A percentile compares a stretch with the other conserved stretches of the same genome.
Evolutionary conservation across 1,140 invertebrate species (phyloP).

Genomic region (Vollenhovia emeryi): DNA sequence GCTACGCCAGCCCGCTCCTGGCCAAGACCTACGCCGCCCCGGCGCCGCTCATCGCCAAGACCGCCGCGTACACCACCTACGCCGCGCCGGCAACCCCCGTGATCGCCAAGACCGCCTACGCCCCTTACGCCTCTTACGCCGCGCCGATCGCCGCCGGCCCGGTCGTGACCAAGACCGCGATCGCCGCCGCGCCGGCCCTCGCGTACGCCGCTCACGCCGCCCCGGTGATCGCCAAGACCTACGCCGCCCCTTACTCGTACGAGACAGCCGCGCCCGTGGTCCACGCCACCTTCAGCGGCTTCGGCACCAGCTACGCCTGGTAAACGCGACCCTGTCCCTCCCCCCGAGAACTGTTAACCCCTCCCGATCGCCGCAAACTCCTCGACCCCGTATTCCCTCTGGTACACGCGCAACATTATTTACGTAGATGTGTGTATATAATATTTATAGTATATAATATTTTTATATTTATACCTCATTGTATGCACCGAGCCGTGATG

Average conservation of each 20-base stretch:
- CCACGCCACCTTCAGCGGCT: conserved; percentile 83
- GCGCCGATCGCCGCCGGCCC: conserved; percentile 79
- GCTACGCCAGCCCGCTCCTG: conserved; percentile 46
- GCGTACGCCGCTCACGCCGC: conserved; percentile 69
- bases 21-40: conserved; percentile 75
- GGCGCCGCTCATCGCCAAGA: conserved; percentile 72
- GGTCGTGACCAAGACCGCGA: conserved; percentile 18
- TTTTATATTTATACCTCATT: conserved; percentile 43
- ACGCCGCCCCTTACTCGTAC: conserved; percentile 50
- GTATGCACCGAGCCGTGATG: too few species aligned
- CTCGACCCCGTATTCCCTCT: not conserved
- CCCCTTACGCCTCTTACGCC: conserved; percentile 31
- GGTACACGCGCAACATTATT: conserved; percentile 3
- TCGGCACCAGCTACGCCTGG: conserved; percentile 84
- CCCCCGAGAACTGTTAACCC: not conserved
- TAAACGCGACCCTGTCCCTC: too few species aligned
- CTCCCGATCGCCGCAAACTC: not conserved
- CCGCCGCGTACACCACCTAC: conserved; percentile 65
- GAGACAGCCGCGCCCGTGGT: conserved; percentile 47
- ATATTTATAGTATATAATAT: conserved; percentile 39
- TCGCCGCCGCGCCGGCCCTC: conserved; percentile 65
- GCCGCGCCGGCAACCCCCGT: conserved; percentile 60
- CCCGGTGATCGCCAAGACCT: conserved; percentile 57
- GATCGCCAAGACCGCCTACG: conserved; percentile 31
- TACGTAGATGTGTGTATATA: conserved; percentile 18